These are phyloP conservation scores for Aphyosemion australe DNA, from an alignment of 2,113 vertebrate species.

Conservation along the genomic window DNA sequence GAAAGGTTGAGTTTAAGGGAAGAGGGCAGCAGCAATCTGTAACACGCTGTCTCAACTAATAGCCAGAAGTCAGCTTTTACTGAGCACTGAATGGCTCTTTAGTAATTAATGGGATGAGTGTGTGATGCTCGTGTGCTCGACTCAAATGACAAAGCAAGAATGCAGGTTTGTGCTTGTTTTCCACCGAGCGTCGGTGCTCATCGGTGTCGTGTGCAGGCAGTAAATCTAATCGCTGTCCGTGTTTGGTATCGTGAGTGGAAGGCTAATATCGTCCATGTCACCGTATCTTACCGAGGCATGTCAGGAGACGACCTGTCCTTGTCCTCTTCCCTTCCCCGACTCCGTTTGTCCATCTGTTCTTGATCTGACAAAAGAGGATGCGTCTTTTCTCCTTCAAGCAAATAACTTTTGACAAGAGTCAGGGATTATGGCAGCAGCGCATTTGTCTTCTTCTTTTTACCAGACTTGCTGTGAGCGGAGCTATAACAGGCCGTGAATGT, in stretches of 20 bases:
- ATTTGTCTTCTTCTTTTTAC: constrained; percentile 2
- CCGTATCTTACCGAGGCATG: constrained; percentile 13
- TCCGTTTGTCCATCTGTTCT: constrained; percentile 13
- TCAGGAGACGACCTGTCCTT: constrained; percentile 44
- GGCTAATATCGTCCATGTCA: constrained; percentile 41
- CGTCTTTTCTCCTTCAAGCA: constrained; percentile 6
- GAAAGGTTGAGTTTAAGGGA: constrained; percentile 53
- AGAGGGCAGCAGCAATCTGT: constrained; percentile 66
- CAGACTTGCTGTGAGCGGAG: not conserved
- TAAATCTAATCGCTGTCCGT: constrained; percentile 53
- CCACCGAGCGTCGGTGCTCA: constrained; percentile 4
- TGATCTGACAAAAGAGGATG: not conserved
- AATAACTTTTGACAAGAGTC: constrained; percentile 36
- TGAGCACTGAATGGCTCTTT: constrained; percentile 59
- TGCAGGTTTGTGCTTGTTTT: not conserved
- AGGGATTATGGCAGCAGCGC: constrained; percentile 1
- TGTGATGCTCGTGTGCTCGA: constrained; percentile 12
- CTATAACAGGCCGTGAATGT: constrained; percentile 12
- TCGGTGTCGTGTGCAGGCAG: not conserved
- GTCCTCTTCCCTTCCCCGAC: constrained; percentile 18
- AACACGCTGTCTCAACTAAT: constrained; percentile 68
- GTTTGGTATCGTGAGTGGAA: constrained; percentile 53
- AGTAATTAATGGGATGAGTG: constrained; percentile 60
- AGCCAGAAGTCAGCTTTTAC: constrained; percentile 67
- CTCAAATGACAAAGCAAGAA: constrained; percentile 21